Percentiles rank a stretch among this genome's conserved stretches.
Conservation (phyloP, 2,797 vertebrate species). For the Yasuhikotakia modesta region DNA sequence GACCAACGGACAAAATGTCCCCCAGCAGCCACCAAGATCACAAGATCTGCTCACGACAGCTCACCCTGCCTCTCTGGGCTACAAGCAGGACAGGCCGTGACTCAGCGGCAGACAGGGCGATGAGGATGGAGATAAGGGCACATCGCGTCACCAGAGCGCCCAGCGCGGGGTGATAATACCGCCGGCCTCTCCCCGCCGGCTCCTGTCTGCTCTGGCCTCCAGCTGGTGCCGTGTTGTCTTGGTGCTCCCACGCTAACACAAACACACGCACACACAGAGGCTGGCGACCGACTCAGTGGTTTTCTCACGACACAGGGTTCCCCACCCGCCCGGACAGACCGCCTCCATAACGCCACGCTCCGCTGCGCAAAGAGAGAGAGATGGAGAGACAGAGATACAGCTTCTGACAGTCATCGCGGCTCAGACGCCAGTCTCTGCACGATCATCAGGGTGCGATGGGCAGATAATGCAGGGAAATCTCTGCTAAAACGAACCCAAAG, state of each 20-base stretch:
- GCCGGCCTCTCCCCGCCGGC: conserved; percentile 67
- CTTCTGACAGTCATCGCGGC: conserved; percentile 67
- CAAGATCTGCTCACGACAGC: conserved; percentile 10
- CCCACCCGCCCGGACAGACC: conserved; percentile 42
- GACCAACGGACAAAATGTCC: conserved; percentile 30
- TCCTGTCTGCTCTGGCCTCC: conserved; percentile 66
- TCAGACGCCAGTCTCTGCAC: conserved; percentile 65
- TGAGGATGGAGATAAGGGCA: conserved; percentile 71
- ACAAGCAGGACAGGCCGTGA: conserved; percentile 50
- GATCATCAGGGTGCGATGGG: conserved; percentile 73
- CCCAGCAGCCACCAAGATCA: conserved; percentile 34
- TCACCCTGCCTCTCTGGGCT: conserved; percentile 11
- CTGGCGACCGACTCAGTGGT: conserved; percentile 68
- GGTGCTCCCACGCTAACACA: conserved; percentile 49
- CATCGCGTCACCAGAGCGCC: conserved; percentile 64
- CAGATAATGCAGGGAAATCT: conserved; percentile 69
- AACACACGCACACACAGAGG: conserved; percentile 43
- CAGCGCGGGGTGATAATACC: conserved; percentile 68
- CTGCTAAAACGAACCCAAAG: conserved; percentile 45
- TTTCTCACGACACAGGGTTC: conserved; percentile 70
- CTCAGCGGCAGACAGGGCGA: conserved; percentile 71
- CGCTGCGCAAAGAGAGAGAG: conserved; percentile 66
- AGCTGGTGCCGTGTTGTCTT: conserved; percentile 78
- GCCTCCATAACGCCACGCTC: conserved; percentile 64
- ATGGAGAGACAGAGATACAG: conserved; percentile 47